Evolutionary conservation across 2,797 vertebrate species (phyloP).

Genomic region (Catharus ustulatus): DNA sequence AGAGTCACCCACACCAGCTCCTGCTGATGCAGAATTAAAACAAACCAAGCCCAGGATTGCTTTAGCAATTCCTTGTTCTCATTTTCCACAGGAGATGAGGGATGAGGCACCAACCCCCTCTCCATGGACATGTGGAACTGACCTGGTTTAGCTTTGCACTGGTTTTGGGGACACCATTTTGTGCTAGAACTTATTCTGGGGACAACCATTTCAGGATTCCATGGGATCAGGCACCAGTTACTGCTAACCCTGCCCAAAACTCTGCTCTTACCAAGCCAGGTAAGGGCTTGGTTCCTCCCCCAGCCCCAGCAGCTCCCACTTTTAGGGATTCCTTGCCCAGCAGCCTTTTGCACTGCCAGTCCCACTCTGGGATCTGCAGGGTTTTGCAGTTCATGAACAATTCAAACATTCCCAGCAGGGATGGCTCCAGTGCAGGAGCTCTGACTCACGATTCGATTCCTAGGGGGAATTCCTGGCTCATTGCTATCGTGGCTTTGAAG

Average conservation of each 20-base stretch:
- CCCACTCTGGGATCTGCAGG: fast-evolving
- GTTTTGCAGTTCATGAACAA: neutral
- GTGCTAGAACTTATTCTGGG: fast-evolving
- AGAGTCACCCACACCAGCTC: neutral
- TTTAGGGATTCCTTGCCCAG: too few relatives aligned
- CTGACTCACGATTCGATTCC: constrained; percentile 94
- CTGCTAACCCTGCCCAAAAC: neutral
- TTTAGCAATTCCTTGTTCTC: neutral
- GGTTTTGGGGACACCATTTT: neutral
- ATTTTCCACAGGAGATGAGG: neutral
- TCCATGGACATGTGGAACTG: fast-evolving
- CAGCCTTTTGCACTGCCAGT: neutral
- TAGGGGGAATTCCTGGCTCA: constrained; percentile 98
- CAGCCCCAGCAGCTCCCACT: neutral
- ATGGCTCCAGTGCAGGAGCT: fast-evolving
- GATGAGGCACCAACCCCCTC: neutral
- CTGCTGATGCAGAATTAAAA: fast-evolving
- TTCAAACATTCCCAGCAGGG: neutral
- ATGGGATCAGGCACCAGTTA: neutral
- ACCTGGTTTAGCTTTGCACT: fast-evolving
- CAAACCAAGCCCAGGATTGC: neutral
- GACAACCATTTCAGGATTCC: fast-evolving
- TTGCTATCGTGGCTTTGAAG: constrained; percentile 98
- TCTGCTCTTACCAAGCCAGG: neutral
- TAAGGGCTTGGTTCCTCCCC: fast-evolving